Base-by-base conservation (phyloP, 2,888 invertebrate genomes). In the Cerceris ruficornis region DNA sequence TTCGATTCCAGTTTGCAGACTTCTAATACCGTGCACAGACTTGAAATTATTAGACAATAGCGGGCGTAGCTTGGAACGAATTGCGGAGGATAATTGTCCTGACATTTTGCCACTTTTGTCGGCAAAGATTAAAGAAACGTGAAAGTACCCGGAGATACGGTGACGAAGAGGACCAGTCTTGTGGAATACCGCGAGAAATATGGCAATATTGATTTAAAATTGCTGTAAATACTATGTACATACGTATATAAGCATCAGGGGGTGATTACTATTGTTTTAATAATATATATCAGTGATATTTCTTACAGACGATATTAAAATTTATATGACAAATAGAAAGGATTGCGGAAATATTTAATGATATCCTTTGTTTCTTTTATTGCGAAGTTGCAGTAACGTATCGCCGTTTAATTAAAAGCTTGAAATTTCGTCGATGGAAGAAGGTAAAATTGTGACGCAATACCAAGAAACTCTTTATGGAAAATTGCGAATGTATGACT, bases 21-120 rank as follows among this genome's bases (percentile, higher is more conserved):
- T 98, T 64, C 91, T 96, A 14, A 90, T 94, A 43, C 93, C 93
- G 66, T 94, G 95, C 82, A 97, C 96, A 5, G 93, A 95, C 91
- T 88, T 94, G 2, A 89, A 92, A 64, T 87, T 95, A 39, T 93
- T 94, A 91, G 98, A 98, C 91, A 93, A 94, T 69, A 96, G 97
- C 92, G 96, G 96, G 0, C 95, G 96, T 91, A 96, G 95, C 55
- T 94, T 95, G 42, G 93, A 97, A 46, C 96, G 97, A 91, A 95
- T 97, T 90, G 96, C 96, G 17, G 93, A 94, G 14, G 93, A 94
- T 86, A 94, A 93, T 0, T 77, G 66, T 11, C 28, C 66, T 5
- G 77, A 81, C 1, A 42, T 77, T 11, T 54, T 83, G n/a, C 52
- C 69, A 11, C 58, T 82, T 68, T 8, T 82, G 54, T 62, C 28